These are phyloP conservation scores for Stenoptilia bipunctidactyla DNA, from an alignment of 2,888 invertebrate genomes.

Conservation along the genomic window DNA sequence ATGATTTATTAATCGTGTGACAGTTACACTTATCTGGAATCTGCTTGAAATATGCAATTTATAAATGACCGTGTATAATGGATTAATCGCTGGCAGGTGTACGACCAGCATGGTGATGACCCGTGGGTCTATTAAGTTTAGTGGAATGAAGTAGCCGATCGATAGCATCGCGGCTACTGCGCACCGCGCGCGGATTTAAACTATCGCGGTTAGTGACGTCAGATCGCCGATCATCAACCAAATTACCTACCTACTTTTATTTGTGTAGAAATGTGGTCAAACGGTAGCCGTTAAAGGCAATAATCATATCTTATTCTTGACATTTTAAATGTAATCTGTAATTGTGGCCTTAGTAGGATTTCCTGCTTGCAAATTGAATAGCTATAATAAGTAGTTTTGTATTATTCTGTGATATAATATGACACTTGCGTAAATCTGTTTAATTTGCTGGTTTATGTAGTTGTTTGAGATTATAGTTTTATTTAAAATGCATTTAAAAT, in stretches of 20 bases:
- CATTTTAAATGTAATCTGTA: not conserved
- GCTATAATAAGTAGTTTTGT: constrained; percentile 2
- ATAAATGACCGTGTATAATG: constrained; percentile 2
- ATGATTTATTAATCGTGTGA: constrained; percentile 42
- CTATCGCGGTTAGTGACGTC: no score
- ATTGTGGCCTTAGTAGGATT: constrained; percentile 1
- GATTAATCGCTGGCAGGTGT: constrained; percentile 18
- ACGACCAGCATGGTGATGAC: constrained; percentile 24
- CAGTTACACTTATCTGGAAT: no score
- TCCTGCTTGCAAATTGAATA: not conserved
- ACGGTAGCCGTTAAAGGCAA: not conserved
- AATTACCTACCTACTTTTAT: not conserved
- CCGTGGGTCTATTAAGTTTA: constrained; percentile 47
- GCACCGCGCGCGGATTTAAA: constrained; percentile 34
- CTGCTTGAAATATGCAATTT: no score
- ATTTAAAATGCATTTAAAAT: no score
- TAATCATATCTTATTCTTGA: constrained; percentile 1
- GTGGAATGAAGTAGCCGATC: constrained; percentile 42
- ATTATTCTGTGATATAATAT: constrained; percentile 4
- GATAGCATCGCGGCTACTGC: constrained; percentile 55
- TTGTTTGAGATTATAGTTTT: no score
- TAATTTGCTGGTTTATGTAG: no score
- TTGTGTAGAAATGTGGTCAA: constrained; percentile 1
- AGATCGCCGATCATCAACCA: not conserved
- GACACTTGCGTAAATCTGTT: no score